phyloP scores from a whole-genome alignment of 2,113 vertebrate genomes.

The Austrofundulus limnaeus region DNA sequence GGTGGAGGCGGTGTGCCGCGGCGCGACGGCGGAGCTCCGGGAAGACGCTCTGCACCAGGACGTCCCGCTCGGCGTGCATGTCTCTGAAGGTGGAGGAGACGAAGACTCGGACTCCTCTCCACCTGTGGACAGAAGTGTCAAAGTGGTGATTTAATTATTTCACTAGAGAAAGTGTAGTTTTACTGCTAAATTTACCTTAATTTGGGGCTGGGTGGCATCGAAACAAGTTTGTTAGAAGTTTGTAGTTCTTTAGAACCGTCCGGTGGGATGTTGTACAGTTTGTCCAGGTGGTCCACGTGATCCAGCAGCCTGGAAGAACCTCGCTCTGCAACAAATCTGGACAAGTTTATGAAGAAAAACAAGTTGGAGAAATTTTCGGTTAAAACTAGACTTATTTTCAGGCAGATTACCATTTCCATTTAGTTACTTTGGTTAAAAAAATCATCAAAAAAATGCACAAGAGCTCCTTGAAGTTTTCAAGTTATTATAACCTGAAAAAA shows the following conservation, averaged over 20 bases:
- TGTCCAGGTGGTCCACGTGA: conserved; percentile 85
- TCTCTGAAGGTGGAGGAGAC: conserved; percentile 92
- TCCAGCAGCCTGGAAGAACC: conserved; percentile 83
- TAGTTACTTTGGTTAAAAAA: no score
- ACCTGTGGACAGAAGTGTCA: conserved; percentile 66
- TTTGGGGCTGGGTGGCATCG: conserved; percentile 56
- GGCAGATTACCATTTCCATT: no score
- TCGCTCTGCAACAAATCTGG: conserved; percentile 86
- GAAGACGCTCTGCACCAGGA: conserved; percentile 83
- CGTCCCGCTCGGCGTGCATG: conserved; percentile 87
- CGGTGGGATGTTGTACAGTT: conserved; percentile 79
- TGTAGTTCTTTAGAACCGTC: conserved; percentile 41
- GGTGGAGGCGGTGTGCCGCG: conserved; percentile 72
- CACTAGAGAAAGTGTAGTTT: neutral
- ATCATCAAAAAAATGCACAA: no score
- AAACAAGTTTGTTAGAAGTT: conserved; percentile 16
- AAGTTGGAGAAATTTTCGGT: no score
- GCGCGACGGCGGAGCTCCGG: conserved; percentile 83
- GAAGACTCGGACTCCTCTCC: conserved; percentile 83
- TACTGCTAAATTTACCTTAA: conserved; percentile 32
- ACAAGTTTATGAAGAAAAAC: neutral
- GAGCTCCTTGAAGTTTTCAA: no score
- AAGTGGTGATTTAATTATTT: no score
- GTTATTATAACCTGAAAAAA: no score
- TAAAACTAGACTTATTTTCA: neutral